Conservation (phyloP, 2,888 invertebrate genomes). For the Pyrgus malvae region DNA sequence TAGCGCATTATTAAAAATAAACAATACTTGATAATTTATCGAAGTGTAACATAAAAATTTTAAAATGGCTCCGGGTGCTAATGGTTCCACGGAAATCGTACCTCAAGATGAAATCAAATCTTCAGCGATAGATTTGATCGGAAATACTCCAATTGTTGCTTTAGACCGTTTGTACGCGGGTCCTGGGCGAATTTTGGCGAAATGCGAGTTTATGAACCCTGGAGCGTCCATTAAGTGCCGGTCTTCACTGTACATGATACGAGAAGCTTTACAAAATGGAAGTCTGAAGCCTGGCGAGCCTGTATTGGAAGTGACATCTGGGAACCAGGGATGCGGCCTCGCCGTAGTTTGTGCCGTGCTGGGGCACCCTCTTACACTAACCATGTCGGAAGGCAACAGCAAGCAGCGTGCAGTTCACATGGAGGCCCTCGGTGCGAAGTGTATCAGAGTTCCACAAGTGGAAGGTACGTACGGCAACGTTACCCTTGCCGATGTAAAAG, state of each 20-base stretch:
- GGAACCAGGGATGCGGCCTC: slow-evolving; percentile 73
- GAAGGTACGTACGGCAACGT: slow-evolving; percentile 73
- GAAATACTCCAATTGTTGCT: slow-evolving; percentile 72
- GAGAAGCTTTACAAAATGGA: slow-evolving; percentile 53
- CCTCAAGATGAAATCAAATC: slow-evolving; percentile 59
- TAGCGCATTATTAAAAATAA: neutral
- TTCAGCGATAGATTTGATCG: slow-evolving; percentile 71
- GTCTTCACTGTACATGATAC: slow-evolving; percentile 67
- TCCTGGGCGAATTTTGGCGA: slow-evolving; percentile 68
- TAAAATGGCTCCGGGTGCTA: slow-evolving; percentile 30
- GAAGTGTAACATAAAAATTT: neutral
- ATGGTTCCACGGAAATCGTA: neutral
- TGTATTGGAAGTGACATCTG: slow-evolving; percentile 69
- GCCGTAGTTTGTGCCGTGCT: slow-evolving; percentile 72
- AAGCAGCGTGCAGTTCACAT: slow-evolving; percentile 70
- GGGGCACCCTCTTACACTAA: slow-evolving; percentile 64
- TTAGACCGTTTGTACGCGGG: slow-evolving; percentile 66
- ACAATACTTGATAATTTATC: too few species aligned
- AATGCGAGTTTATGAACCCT: slow-evolving; percentile 77
- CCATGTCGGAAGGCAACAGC: slow-evolving; percentile 74
- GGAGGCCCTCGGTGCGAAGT: slow-evolving; percentile 72
- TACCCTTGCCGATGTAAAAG: slow-evolving; percentile 63
- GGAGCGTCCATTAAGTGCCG: slow-evolving; percentile 72
- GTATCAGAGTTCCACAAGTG: slow-evolving; percentile 67
- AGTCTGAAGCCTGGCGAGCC: slow-evolving; percentile 58